Evolutionary conservation across 30 jellyfish, hydroid and myxozoan species (phyloP), one percentile per base, ranked within the genome.

Genomic region (Pseudorhiza aurosa): DNA sequence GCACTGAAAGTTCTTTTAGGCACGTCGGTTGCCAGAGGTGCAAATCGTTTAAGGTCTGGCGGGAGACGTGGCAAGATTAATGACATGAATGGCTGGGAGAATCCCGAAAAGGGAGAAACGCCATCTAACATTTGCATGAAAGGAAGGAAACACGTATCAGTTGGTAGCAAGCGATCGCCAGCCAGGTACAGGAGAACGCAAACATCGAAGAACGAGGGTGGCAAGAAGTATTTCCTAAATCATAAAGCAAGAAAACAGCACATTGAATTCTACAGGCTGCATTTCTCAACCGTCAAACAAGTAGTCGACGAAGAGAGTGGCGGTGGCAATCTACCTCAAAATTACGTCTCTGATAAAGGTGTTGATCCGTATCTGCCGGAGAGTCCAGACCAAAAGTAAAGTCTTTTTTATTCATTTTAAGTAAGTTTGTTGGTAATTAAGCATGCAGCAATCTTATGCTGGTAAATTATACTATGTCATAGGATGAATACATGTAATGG

Each of bases 281-380:
- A 62, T 33, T 77, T 77, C 22, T 77, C 89, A 22, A 39, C 89
- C 50, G 63, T 60, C 18, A 50, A 37, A 39, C 53, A 5, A 36
- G 30, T 27, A 6, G 2, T 53, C 2, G 7, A 8, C 18, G 2
- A 33, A 44, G 67, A 77, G 18, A 21, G 51, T 43, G 56, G 24
- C 24, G 53, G 45, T 19, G 15, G 59, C 60, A 32, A 15, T 7
- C 8, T 47, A 11, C 3, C 49, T 1, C 2, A 14, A 32, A 24
- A 2, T 9, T 24, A 26, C 14, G 28, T 37, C 3, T 17, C 36
- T 17, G 62, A 72, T 27, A 53, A 53, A 19, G 12, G 1, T 9
- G n/a, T 77, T 4, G 89, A 77, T 25, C 89, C 89, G 4, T 77
- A 77, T 59, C 9, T 77, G 81, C 89, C 73, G 21, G 44, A 43